Percentiles rank a stretch among this genome's conserved stretches.
These are phyloP conservation scores for Petrocephalus sullivani DNA, from an alignment of 2,797 vertebrate genomes.

Conservation along the genomic window DNA sequence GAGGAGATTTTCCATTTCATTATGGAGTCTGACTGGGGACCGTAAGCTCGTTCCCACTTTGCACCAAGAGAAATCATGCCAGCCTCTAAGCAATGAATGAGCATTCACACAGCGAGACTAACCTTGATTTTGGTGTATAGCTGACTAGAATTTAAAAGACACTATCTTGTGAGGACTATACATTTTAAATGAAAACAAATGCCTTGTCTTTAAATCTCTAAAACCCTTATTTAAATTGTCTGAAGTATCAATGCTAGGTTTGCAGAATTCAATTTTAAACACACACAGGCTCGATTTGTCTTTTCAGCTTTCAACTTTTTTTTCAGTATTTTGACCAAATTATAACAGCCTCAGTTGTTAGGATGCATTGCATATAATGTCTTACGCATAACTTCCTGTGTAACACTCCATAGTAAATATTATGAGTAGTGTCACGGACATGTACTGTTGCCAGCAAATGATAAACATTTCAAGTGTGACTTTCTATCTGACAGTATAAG, in stretches of 20 bases:
- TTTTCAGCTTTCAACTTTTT: not conserved
- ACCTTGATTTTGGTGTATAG: not conserved
- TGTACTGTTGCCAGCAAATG: not conserved
- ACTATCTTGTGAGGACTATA: not conserved
- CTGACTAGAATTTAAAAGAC: not conserved
- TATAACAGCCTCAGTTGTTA: not conserved
- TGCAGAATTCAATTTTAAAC: not conserved
- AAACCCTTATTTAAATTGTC: not conserved
- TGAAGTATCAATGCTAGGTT: not conserved
- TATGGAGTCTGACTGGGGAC: not conserved
- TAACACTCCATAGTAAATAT: not conserved
- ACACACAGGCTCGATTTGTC: not conserved
- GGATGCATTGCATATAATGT: not conserved
- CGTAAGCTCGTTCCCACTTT: not conserved
- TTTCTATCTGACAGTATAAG: not conserved
- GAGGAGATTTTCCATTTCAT: conserved; percentile 10
- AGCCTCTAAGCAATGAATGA: not conserved
- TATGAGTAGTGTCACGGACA: not conserved
- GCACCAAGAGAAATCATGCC: not conserved
- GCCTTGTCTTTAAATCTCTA: not conserved
- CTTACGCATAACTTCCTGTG: not conserved
- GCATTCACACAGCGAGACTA: not conserved
- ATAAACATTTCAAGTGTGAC: not conserved
- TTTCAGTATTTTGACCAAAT: not conserved
- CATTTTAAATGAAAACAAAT: conserved; percentile 16